phyloP scores from a whole-genome alignment of 1,140 invertebrate species.

The Diabrotica virgifera region DNA sequence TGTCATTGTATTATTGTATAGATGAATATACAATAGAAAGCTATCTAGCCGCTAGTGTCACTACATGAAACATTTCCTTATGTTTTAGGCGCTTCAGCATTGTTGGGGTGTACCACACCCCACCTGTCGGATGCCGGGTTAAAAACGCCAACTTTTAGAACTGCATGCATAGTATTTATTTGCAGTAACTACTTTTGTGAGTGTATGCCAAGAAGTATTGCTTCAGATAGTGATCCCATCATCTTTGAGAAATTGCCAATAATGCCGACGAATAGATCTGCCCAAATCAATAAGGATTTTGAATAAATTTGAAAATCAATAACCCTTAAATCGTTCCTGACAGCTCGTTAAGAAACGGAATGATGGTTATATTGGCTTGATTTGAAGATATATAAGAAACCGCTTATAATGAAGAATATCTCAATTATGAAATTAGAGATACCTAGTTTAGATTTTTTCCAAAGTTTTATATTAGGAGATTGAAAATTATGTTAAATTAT shows the following conservation, averaged over 20 bases:
- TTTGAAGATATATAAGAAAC: not conserved
- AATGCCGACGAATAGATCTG: constrained; percentile 1
- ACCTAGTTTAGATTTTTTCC: too few relatives aligned
- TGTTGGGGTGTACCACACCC: too few relatives aligned
- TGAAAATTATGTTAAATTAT: too few relatives aligned
- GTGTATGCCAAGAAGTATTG: not conserved
- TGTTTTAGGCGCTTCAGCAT: too few relatives aligned
- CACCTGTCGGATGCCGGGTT: too few relatives aligned
- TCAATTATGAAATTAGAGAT: not conserved
- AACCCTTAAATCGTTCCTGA: not conserved
- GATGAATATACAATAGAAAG: too few relatives aligned
- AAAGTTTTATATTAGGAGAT: too few relatives aligned
- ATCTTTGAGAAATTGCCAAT: not conserved
- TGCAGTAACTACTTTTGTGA: not conserved
- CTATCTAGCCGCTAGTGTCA: too few relatives aligned
- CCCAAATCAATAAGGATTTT: not conserved
- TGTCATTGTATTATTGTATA: too few relatives aligned
- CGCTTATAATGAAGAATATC: not conserved
- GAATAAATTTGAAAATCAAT: constrained; percentile 3
- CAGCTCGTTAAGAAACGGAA: constrained; percentile 1
- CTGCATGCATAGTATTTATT: too few relatives aligned
- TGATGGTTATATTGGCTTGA: not conserved
- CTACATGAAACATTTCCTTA: too few relatives aligned
- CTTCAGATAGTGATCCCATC: not conserved
- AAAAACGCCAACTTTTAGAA: too few relatives aligned